These are phyloP conservation scores for Lutjanus erythropterus DNA, from an alignment of 2,113 vertebrate species.

Conservation along the genomic window DNA sequence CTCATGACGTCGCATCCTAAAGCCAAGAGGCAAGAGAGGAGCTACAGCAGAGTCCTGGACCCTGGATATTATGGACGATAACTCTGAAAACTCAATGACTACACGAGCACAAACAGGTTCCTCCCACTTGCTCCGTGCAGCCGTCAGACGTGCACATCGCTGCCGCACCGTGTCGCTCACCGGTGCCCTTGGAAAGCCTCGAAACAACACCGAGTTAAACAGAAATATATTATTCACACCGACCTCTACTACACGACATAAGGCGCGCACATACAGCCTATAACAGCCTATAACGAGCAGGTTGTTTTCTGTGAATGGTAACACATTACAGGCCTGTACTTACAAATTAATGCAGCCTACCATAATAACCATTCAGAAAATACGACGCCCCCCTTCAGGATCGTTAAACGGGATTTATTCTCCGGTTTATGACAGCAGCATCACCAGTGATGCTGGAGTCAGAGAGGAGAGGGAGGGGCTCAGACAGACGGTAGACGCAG, in stretches of 20 bases:
- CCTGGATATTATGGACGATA: slow-evolving; percentile 13
- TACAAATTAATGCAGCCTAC: slow-evolving; percentile 16
- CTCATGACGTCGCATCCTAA: slow-evolving; percentile 74
- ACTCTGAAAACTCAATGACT: slow-evolving; percentile 34
- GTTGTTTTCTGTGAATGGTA: not conserved
- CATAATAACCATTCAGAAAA: slow-evolving; percentile 41
- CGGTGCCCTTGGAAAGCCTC: slow-evolving; percentile 60
- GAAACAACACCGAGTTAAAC: not conserved
- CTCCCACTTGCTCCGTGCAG: slow-evolving; percentile 45
- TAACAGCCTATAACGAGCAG: not conserved
- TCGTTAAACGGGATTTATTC: slow-evolving; percentile 57
- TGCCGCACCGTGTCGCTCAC: slow-evolving; percentile 58
- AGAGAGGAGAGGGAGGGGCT: slow-evolving; percentile 60
- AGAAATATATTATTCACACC: slow-evolving; percentile 18
- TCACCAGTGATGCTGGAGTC: slow-evolving; percentile 62
- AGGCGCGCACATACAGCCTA: not conserved
- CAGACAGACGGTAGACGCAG: slow-evolving; percentile 51
- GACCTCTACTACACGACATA: not conserved
- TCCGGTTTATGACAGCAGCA: slow-evolving; percentile 60
- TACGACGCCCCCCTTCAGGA: slow-evolving; percentile 27
- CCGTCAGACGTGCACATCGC: slow-evolving; percentile 64
- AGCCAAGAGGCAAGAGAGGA: slow-evolving; percentile 26
- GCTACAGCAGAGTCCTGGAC: not conserved
- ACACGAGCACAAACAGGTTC: slow-evolving; percentile 20
- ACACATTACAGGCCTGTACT: not conserved